Conservation (phyloP, 1,140 invertebrate genomes). For the Lepidurus apus region DNA sequence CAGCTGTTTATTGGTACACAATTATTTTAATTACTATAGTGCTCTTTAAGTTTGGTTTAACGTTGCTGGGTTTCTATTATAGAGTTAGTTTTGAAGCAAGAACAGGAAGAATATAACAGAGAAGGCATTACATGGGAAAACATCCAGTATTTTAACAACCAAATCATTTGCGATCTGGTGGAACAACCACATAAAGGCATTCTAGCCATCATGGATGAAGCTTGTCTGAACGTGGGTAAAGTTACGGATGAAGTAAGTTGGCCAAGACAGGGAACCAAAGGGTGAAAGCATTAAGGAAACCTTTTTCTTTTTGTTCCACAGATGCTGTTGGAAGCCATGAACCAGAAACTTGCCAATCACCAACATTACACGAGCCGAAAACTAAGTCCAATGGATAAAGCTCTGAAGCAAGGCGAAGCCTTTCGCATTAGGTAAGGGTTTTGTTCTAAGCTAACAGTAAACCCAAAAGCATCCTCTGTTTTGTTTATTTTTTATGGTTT, state of each 20-base stretch:
- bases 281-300: slow-evolving; percentile 27
- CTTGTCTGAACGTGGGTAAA: slow-evolving; percentile 88
- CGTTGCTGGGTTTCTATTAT: slow-evolving; percentile 34
- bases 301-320: slow-evolving; percentile 42
- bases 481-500: slow-evolving; percentile 24
- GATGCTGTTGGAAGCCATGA: slow-evolving; percentile 88
- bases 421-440: slow-evolving; percentile 66
- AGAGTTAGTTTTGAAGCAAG: slow-evolving; percentile 91
- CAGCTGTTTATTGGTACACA: slow-evolving; percentile 86
- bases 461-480: neutral
- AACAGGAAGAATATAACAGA: slow-evolving; percentile 88
- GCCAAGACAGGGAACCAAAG: slow-evolving; percentile 26
- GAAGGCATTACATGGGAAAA: slow-evolving; percentile 90
- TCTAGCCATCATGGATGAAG: slow-evolving; percentile 89
- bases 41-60: neutral
- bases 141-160: slow-evolving; percentile 79
- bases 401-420: slow-evolving; percentile 69
- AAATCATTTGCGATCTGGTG: slow-evolving; percentile 81
- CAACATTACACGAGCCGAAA: slow-evolving; percentile 85
- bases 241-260: slow-evolving; percentile 68
- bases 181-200: slow-evolving; percentile 85
- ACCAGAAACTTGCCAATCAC: slow-evolving; percentile 77
- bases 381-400: slow-evolving; percentile 72
- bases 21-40: neutral
- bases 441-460: neutral